Percentiles rank a stretch among this genome's conserved stretches.
phyloP scores from a whole-genome alignment of 2,797 vertebrate genomes.

The Sebastes dallii region DNA sequence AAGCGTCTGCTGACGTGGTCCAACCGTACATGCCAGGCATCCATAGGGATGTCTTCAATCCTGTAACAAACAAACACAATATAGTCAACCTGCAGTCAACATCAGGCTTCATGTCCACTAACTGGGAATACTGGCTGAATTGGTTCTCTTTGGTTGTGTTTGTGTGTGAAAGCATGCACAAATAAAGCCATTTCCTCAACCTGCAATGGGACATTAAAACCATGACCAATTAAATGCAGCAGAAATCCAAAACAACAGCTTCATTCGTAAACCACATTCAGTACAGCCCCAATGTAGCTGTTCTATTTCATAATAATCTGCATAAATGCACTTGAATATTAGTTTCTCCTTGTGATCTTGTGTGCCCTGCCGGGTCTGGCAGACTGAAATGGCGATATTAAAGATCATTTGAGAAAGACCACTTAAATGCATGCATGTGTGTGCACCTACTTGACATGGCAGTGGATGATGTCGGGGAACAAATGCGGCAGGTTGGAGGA shows the following conservation, averaged over 20 bases:
- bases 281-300: not conserved
- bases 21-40: slow-evolving; percentile 90
- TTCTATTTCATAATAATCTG: not conserved
- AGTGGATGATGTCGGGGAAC: slow-evolving; percentile 88
- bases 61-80: slow-evolving; percentile 69
- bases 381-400: not conserved
- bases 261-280: not conserved
- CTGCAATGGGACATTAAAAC: not conserved
- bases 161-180: not conserved
- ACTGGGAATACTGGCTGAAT: not conserved
- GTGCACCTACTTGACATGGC: slow-evolving; percentile 84
- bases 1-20: slow-evolving; percentile 81
- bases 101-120: not conserved
- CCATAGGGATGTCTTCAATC: slow-evolving; percentile 86
- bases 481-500: slow-evolving; percentile 86
- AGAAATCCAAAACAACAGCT: not conserved
- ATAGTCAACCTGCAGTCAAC: not conserved
- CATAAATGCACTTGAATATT: not conserved
- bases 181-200: not conserved
- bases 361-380: too few species aligned
- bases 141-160: not conserved
- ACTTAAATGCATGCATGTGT: not conserved
- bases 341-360: not conserved
- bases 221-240: not conserved
- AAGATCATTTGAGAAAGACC: not conserved